Conservation (phyloP, 2,888 invertebrate species). For the Nesidiocoris tenuis region DNA sequence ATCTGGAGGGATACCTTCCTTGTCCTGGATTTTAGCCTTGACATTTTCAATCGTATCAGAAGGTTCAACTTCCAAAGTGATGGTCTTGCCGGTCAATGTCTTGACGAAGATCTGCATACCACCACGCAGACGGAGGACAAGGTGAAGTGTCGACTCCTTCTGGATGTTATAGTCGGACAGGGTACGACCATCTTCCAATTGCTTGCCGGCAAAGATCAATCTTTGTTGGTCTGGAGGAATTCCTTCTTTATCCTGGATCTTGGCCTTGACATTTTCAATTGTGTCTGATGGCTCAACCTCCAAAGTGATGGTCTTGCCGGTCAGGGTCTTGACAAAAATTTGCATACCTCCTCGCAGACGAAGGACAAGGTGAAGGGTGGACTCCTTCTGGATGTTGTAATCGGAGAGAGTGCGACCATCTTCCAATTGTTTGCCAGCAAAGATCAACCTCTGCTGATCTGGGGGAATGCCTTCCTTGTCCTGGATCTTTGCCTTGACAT, state of each 20-base stretch:
- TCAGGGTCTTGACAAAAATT: conserved; percentile 61
- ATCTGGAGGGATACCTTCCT: conserved; percentile 59
- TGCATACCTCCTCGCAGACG: conserved; percentile 7
- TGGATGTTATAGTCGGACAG: conserved; percentile 16
- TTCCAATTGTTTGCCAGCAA: conserved; percentile 15
- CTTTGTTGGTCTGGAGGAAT: conserved; percentile 13
- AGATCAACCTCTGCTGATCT: conserved; percentile 17
- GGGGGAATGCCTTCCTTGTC: conserved; percentile 19
- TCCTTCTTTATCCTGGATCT: conserved; percentile 15
- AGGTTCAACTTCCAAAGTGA: conserved; percentile 58
- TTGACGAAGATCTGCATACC: conserved; percentile 60
- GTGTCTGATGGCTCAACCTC: conserved; percentile 17
- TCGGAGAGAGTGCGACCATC: conserved; percentile 18
- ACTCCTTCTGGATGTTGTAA: conserved; percentile 19
- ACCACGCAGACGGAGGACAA: background rate
- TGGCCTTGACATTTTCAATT: conserved; percentile 17
- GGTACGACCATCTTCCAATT: conserved; percentile 6
- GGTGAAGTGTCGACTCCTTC: background rate
- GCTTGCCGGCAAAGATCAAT: background rate
- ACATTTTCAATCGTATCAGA: conserved; percentile 61
- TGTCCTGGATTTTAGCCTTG: conserved; percentile 62
- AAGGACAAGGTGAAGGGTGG: conserved; percentile 10
- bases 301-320: conserved; percentile 57
- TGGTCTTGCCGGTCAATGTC: conserved; percentile 58
- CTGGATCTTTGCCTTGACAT: conserved; percentile 19